Evolutionary conservation across 1,140 invertebrate species (phyloP), one percentile per base, ranked within the genome.

Genomic region (Muscidifurax raptorellus): DNA sequence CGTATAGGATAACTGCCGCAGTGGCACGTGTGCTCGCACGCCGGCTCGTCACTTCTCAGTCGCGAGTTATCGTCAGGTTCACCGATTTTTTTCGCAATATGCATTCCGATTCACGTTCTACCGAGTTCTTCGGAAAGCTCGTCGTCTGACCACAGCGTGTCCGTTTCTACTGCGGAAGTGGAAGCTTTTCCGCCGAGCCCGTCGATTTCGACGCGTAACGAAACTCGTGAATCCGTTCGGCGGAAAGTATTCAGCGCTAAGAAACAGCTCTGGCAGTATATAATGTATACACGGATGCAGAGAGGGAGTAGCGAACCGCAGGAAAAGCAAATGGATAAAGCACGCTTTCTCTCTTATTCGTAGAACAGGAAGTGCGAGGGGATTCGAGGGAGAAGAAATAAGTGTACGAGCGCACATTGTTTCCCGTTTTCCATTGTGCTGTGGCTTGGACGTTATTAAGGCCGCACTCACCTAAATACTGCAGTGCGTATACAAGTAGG

Each of bases 241-340:
- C 44, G 9, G 44, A 47, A 47, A 7, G 44, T 9, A 32, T 72
- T 72, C n/a, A 30, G 4, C 69, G 28, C 28, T 1, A 72, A 72
- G 30, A 84, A 86, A 12, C 7, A 47, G 44, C 2, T 47, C 15
- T 47, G 5, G 13, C 15, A 13, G 7, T 13, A 47, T 47, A 47
- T 2, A 47, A 2, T 13, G 44, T 1, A 1, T 13, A 1, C 15
- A 47, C 44, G 15, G 44, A 47, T n/a, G n/a, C 36, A 40, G 3
- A 9, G 9, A 40, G 9, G 9, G 36, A 40, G 36, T 9, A 40
- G 3, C 36, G 9, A 40, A 82, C 71, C 77, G 77, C 82, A 83
- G 86, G 83, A 75, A 88, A 87, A 87, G 79, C 71, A 69, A 86
- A 86, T 86, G 82, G 84, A 87, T 85, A 88, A 88, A 82, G 47